These are phyloP conservation scores for Takifugu bimaculatus DNA, from an alignment of 2,113 vertebrate genomes.

Conservation along the genomic window DNA sequence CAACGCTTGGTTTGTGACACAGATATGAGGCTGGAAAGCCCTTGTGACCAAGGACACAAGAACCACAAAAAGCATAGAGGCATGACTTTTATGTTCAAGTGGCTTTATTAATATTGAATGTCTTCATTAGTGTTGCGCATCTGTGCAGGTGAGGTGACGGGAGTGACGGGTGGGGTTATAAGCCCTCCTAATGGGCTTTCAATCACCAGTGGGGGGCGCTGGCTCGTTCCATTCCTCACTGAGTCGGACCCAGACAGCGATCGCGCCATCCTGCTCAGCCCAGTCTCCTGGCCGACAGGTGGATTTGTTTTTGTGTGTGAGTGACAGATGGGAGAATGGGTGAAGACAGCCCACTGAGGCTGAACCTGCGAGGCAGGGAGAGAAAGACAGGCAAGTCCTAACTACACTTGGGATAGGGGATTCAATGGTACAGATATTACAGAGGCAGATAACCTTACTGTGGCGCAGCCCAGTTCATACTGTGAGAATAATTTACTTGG, in stretches of 20 bases:
- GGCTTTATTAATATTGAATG: slow-evolving; percentile 51
- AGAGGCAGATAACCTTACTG: slow-evolving; percentile 46
- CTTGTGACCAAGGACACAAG: slow-evolving; percentile 62
- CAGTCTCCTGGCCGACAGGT: slow-evolving; percentile 67
- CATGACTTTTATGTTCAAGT: slow-evolving; percentile 52
- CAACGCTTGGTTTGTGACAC: slow-evolving; percentile 52
- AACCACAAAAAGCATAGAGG: slow-evolving; percentile 55
- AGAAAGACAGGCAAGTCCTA: slow-evolving; percentile 60
- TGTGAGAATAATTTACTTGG: slow-evolving; percentile 56
- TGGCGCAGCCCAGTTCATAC: slow-evolving; percentile 28
- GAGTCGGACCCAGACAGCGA: slow-evolving; percentile 62
- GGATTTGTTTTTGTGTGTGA: slow-evolving; percentile 74
- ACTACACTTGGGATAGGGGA: slow-evolving; percentile 54
- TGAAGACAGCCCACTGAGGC: slow-evolving; percentile 75
- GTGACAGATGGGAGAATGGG: slow-evolving; percentile 74
- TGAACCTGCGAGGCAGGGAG: slow-evolving; percentile 70
- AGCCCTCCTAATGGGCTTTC: slow-evolving; percentile 65
- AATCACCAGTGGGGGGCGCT: slow-evolving; percentile 70
- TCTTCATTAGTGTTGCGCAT: slow-evolving; percentile 57
- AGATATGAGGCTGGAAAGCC: slow-evolving; percentile 48
- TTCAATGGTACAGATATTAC: slow-evolving; percentile 42
- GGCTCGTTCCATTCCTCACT: slow-evolving; percentile 38
- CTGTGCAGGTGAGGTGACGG: slow-evolving; percentile 52
- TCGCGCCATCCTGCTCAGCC: slow-evolving; percentile 48
- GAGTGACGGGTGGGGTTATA: slow-evolving; percentile 63